A percentile compares a stretch with the other conserved stretches of the same genome.
Evolutionary conservation across 2,113 vertebrate species (phyloP).

Genomic region (Cheirogaleus medius): DNA sequence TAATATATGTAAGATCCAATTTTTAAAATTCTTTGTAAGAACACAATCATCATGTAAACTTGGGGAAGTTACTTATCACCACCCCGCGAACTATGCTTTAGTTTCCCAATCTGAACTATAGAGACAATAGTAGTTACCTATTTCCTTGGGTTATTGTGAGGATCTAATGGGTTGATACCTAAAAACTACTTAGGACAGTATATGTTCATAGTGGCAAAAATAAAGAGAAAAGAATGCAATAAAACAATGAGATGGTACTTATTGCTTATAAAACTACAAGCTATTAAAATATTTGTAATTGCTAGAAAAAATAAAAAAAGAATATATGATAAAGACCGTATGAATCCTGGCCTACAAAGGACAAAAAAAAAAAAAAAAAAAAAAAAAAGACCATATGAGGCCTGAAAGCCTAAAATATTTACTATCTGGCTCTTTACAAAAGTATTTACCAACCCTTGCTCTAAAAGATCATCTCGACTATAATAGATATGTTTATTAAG

Average conservation of each 20-base stretch:
- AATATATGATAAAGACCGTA: not conserved
- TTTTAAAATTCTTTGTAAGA: constrained; percentile 9
- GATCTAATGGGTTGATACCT: not conserved
- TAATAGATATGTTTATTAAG: not conserved
- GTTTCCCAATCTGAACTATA: not conserved
- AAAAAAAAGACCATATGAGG: not conserved
- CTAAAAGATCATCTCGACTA: not conserved
- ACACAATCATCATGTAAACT: not conserved
- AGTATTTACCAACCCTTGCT: not conserved
- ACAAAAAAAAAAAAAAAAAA: not conserved
- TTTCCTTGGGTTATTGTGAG: not conserved
- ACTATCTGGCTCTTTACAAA: not conserved
- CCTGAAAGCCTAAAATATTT: constrained; percentile 25
- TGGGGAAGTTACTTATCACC: not conserved
- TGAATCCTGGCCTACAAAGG: no score
- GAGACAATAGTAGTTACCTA: no score
- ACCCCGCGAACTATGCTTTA: not conserved
- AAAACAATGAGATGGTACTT: not conserved
- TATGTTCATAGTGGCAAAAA: not conserved
- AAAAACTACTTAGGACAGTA: not conserved
- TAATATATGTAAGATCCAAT: not conserved
- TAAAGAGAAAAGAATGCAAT: not conserved
- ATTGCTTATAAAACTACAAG: not conserved
- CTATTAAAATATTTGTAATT: not conserved
- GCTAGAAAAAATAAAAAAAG: not conserved